Conservation (phyloP, 2,113 vertebrate genomes). For the Vombatus ursinus region DNA sequence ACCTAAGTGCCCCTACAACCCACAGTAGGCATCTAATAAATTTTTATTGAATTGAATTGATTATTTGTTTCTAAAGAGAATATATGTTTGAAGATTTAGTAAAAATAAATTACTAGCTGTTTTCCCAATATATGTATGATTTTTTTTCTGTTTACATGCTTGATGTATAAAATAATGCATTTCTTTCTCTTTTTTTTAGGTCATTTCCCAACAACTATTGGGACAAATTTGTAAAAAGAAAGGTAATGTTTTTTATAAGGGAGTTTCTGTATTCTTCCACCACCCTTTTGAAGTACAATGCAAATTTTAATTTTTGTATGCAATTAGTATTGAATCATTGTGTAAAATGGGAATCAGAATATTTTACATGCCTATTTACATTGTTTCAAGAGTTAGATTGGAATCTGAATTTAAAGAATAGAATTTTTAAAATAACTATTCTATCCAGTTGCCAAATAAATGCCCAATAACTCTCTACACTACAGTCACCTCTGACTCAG, state of each 20-base stretch:
- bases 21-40: background rate
- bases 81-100: background rate
- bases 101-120: background rate
- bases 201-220: constrained; percentile 99
- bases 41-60: background rate
- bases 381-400: background rate
- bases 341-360: background rate
- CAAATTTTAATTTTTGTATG: constrained; percentile 27
- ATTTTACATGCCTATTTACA: background rate
- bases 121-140: background rate
- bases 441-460: background rate
- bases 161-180: background rate
- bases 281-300: background rate
- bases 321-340: background rate
- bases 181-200: constrained; percentile 83
- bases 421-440: background rate
- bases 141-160: background rate
- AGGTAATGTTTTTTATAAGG: constrained; percentile 76
- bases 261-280: background rate
- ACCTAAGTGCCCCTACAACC: background rate
- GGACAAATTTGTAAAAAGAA: constrained; percentile 98
- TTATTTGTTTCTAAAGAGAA: background rate
- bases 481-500: background rate
- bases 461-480: background rate
- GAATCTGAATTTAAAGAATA: background rate